Evolutionary conservation across 2,888 invertebrate genomes (phyloP).

Genomic region (Sympetrum striolatum): DNA sequence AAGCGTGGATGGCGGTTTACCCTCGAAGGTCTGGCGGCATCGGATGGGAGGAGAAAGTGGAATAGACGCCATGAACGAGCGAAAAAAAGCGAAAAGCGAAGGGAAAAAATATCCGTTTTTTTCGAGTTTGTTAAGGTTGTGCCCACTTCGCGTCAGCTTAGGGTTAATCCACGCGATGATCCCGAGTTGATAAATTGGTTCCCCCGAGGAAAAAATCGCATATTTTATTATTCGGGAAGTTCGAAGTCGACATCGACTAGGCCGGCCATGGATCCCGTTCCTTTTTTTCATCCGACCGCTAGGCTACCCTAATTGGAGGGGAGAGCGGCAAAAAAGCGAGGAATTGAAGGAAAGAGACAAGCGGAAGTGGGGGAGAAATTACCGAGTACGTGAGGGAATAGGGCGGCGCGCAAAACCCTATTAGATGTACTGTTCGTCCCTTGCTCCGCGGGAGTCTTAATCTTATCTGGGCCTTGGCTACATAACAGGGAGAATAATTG

Average conservation of each 20-base stretch:
- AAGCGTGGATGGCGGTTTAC: not conserved
- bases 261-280: not conserved
- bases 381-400: not conserved
- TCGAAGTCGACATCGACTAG: not conserved
- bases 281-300: not conserved
- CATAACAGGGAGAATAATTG: slow-evolving; percentile 37
- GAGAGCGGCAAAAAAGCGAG: not conserved
- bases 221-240: not conserved
- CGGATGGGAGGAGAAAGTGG: not conserved
- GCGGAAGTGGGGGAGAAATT: not conserved
- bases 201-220: not conserved
- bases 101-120: not conserved
- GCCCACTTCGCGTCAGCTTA: slow-evolving; percentile 33
- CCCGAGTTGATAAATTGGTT: slow-evolving; percentile 18
- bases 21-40: not conserved
- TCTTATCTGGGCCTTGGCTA: slow-evolving; percentile 25
- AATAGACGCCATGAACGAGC: not conserved
- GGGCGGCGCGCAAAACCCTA: not conserved
- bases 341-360: not conserved
- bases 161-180: slow-evolving; percentile 28
- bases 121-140: slow-evolving; percentile 13
- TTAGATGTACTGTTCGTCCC: not conserved
- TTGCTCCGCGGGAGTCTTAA: slow-evolving; percentile 27
- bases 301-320: not conserved
- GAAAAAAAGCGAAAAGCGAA: not conserved